A percentile compares a stretch with the other conserved stretches of the same genome.
Conservation (phyloP, 53 echinoderm and acorn worm species). For the Crossaster papposus region DNA sequence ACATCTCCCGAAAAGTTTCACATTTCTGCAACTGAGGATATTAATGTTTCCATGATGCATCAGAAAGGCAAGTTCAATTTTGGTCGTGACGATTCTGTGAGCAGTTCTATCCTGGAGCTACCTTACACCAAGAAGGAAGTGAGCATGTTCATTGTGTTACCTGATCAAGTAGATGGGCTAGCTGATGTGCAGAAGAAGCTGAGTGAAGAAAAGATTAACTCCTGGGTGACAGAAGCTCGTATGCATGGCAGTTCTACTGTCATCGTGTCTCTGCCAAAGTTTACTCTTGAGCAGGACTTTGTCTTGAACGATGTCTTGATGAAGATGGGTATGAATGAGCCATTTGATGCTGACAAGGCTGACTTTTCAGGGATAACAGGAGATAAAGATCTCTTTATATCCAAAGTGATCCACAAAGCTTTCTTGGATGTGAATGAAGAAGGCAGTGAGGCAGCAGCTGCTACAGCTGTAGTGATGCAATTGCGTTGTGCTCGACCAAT, state of each 20-base stretch:
- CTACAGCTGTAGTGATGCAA: conserved; percentile 64
- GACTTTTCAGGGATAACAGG: conserved; percentile 65
- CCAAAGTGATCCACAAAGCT: conserved; percentile 65
- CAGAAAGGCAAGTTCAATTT: conserved; percentile 52
- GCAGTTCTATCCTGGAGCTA: conserved; percentile 35
- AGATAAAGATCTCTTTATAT: conserved; percentile 55
- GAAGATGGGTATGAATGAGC: conserved; percentile 63
- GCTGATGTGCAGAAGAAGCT: conserved; percentile 37
- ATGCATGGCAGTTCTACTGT: background rate
- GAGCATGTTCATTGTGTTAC: conserved; percentile 65
- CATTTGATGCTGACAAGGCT: conserved; percentile 48
- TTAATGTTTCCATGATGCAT: conserved; percentile 74
- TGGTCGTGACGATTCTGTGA: conserved; percentile 23
- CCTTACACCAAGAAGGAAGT: conserved; percentile 54
- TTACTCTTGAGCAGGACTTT: conserved; percentile 51
- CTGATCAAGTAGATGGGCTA: conserved; percentile 60
- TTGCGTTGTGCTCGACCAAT: background rate
- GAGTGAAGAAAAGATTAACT: conserved; percentile 16
- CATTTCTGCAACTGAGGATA: conserved; percentile 40
- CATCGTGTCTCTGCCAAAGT: conserved; percentile 31
- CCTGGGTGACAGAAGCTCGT: conserved; percentile 27
- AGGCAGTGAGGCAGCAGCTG: conserved; percentile 74
- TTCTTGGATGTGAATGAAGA: conserved; percentile 73
- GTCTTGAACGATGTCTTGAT: conserved; percentile 54
- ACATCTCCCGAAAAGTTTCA: conserved; percentile 66